phyloP scores from a whole-genome alignment of 2,888 invertebrate genomes.

The Brenthis daphne region DNA sequence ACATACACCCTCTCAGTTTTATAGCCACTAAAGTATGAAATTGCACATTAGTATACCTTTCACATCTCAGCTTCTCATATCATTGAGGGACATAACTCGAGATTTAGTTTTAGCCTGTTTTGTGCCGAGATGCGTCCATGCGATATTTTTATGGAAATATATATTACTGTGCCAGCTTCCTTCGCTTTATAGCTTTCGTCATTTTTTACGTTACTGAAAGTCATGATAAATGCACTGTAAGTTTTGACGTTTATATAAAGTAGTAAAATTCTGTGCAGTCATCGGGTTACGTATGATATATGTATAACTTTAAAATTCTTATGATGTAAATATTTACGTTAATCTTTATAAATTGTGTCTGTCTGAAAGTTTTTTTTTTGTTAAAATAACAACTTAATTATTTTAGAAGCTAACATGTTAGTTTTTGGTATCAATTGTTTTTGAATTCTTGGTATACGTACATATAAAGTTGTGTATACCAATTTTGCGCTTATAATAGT shows the following conservation, averaged over 20 bases:
- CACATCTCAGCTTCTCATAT: constrained; percentile 66
- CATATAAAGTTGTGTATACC: neutral
- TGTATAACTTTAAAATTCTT: neutral
- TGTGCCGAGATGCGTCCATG: constrained; percentile 61
- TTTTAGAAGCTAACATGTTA: too few relatives aligned
- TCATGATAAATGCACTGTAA: constrained; percentile 35
- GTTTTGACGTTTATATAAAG: constrained; percentile 25
- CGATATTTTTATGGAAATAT: constrained; percentile 73
- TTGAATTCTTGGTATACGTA: neutral
- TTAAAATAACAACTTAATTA: too few relatives aligned
- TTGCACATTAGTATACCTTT: constrained; percentile 75
- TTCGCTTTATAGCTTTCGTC: constrained; percentile 65
- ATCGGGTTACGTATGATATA: constrained; percentile 6
- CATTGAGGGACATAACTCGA: constrained; percentile 64
- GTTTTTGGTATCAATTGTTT: too few relatives aligned
- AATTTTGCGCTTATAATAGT: too few relatives aligned
- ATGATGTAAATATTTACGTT: neutral
- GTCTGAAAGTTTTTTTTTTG: too few relatives aligned
- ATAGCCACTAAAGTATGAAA: constrained; percentile 77
- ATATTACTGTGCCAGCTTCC: constrained; percentile 58
- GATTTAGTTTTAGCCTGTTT: constrained; percentile 72
- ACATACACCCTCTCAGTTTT: constrained; percentile 65
- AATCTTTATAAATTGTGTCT: too few relatives aligned
- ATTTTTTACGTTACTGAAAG: constrained; percentile 55
- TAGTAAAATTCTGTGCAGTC: constrained; percentile 11